Base-by-base conservation (phyloP, 2,797 vertebrate species). In the Limnodromus scolopaceus region DNA sequence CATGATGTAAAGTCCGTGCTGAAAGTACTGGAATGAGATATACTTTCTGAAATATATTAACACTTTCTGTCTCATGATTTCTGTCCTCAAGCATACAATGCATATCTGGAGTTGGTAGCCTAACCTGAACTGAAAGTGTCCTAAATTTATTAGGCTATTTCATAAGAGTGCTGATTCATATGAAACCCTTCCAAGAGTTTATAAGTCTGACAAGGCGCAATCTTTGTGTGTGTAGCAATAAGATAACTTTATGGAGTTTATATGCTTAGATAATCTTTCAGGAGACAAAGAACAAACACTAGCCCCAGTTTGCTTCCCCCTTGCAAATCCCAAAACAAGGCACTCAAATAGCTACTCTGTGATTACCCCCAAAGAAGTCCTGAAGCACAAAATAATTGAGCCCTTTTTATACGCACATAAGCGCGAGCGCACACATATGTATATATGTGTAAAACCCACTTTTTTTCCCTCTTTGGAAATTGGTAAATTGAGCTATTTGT, bases 1-100 rank as follows among this genome's bases (percentile, higher is more conserved):
- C 60, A 28, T 95, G 87, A 91, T 95, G 58, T 94, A 74, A 93
- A 92, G 92, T 95, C 94, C 92, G 25, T 43, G 80, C 86, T 95
- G 77, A 93, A 95, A 88, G 89, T 87, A 79, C 71, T 93, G 84
- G 71, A 94, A 91, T 89, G 69, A 93, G 13, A n/a, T 79, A 64
- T 71, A 46, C 32, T 91, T 87, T 87, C 89, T 91, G 91, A 69
- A 96, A 84, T 68, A 58, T 76, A 63, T 84, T 91, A 93, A 92
- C 77, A 14, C 85, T 89, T 86, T 75, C 84, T 74, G 16, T 88
- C 48, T 92, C 28, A 6, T 43, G 34, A 51, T 69, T 86, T 87
- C 41, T 84, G 34, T 78, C 25, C 30, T 80, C 25, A 84, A 25
- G 19, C 36, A 10, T 41, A 24, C 4, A 58, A 7, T 72, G 36